Conservation (phyloP, 2,113 vertebrate genomes). For the Hippopotamus amphibius region DNA sequence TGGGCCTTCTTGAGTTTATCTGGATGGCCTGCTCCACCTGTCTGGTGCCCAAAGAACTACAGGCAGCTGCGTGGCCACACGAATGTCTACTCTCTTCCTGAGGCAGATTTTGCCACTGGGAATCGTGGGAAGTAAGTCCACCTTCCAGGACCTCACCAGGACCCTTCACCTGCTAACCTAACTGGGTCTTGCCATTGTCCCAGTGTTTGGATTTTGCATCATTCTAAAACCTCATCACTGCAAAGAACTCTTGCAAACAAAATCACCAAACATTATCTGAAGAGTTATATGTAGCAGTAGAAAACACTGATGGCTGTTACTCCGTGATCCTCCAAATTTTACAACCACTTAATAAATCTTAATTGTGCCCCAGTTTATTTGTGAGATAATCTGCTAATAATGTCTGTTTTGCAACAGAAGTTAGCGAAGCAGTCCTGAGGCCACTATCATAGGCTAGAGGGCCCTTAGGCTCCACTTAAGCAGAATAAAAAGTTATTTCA, state of each 20-base stretch:
- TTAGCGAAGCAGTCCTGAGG: neutral
- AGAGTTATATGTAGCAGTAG: neutral
- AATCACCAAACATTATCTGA: neutral
- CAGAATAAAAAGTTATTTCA: neutral
- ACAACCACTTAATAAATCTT: neutral
- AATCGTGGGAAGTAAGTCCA: neutral
- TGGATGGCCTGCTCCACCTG: neutral
- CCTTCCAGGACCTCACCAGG: neutral
- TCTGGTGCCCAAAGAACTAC: neutral
- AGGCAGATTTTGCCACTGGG: neutral
- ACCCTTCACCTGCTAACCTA: neutral
- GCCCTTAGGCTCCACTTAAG: neutral
- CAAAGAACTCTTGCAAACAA: constrained; percentile 15
- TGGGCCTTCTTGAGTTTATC: neutral
- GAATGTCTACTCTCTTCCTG: neutral
- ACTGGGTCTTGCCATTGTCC: neutral
- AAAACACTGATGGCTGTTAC: neutral
- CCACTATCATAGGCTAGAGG: neutral
- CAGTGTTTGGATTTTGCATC: neutral
- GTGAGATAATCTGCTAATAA: neutral
- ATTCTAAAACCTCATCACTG: constrained; percentile 14
- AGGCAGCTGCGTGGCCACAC: neutral
- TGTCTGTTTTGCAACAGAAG: neutral
- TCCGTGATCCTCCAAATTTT: neutral
- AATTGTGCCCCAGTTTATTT: neutral